Evolutionary conservation across 1,140 invertebrate species (phyloP), one percentile per base, ranked within the genome.

Genomic region (Triops cancriformis): DNA sequence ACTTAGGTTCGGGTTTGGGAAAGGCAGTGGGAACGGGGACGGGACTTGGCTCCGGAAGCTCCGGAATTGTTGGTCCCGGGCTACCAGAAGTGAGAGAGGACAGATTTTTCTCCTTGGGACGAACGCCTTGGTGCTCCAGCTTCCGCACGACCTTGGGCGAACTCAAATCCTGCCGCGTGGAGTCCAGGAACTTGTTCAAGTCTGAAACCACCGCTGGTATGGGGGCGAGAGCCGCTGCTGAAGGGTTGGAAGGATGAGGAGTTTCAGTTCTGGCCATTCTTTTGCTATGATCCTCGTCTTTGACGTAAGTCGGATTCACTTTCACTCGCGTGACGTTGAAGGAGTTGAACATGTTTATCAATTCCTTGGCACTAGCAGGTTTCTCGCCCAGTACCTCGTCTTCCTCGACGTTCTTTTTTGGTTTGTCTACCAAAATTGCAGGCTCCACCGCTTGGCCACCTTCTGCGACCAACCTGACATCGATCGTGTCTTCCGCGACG

Each of bases 291-390:
- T 41, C 41, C 26, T 76, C 26, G 11, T 76, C 74, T 41, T 76
- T 23, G 26, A 43, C 37, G 45, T 76, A 76, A 12, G 74, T 51
- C 18, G 74, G 28, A 31, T 78, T 75, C 23, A 78, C 74, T 10
- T 14, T 31, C 1, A 74, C 37, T 76, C 78, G 78, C 31, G 76
- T 76, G 1, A 88, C 88, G 75, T 87, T 88, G 72, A 89, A 87
- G 1, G 88, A 87, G 80, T 90, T 90, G 81, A 90, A 90, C 82
- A 90, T 88, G 0, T 88, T 88, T 51, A 90, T 89, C 10, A 90
- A 81, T 73, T 89, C 88, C 76, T 85, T 83, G 0, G 89, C 86
- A 3, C 86, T 79, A 85, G 83, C 41, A 9, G 27, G 23, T 27
- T n/a, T 78, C 78, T n/a, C 78, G 72, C 43, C 76, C 7, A n/a